Percentiles rank a stretch among this genome's conserved stretches.
Conservation (phyloP, 2,888 invertebrate species). For the Lathronympha strigana region DNA sequence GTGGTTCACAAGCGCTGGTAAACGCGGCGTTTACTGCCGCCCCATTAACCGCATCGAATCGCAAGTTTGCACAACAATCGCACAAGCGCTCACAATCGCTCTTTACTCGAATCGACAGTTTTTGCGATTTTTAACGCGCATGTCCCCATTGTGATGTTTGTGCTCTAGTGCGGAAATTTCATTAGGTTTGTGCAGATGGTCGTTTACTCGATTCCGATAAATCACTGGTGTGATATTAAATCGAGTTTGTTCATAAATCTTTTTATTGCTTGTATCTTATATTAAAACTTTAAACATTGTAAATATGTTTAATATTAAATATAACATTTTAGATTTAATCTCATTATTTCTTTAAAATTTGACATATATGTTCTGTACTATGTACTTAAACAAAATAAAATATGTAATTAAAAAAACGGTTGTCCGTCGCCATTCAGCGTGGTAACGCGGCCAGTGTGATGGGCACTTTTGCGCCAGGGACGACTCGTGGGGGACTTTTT, state of each 20-base stretch:
- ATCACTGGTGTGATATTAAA: conserved; percentile 55
- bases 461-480: no score
- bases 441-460: no score
- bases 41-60: conserved; percentile 81
- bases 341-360: no score
- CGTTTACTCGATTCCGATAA: conserved; percentile 67
- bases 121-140: conserved; percentile 75
- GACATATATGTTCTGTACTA: no score
- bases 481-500: no score
- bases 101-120: conserved; percentile 79
- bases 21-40: conserved; percentile 73
- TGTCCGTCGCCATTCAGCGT: no score
- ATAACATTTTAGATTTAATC: no score
- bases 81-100: conserved; percentile 63
- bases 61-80: conserved; percentile 76
- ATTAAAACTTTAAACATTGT: not conserved
- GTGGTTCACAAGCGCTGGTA: conserved; percentile 72
- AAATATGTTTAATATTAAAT: no score
- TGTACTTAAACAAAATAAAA: no score
- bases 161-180: conserved; percentile 71
- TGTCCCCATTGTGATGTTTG: conserved; percentile 65
- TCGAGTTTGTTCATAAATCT: conserved; percentile 32
- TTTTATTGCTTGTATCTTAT: conserved; percentile 12
- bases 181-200: conserved; percentile 77
- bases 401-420: no score